phyloP scores from a whole-genome alignment of 2,113 vertebrate genomes.

The Elgaria multicarinata region DNA sequence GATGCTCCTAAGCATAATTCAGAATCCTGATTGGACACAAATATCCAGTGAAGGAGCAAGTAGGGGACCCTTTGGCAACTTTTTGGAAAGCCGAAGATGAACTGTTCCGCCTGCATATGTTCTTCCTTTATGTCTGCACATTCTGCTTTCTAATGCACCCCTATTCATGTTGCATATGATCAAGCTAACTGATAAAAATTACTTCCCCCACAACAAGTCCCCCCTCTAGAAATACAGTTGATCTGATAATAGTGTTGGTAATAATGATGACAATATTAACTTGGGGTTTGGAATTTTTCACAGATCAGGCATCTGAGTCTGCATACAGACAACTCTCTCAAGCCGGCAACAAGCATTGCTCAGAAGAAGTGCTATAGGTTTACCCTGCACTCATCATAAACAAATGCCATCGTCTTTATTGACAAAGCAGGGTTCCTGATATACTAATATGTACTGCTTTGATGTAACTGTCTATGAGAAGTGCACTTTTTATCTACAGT shows the following conservation, averaged over 20 bases:
- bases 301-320: not conserved
- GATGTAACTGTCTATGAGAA: not conserved
- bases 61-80: not conserved
- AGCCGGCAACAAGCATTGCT: not conserved
- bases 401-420: not conserved
- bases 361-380: not conserved
- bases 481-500: not conserved
- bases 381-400: not conserved
- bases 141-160: not conserved
- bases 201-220: not conserved
- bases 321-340: not conserved
- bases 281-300: not conserved
- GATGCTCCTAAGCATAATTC: not conserved
- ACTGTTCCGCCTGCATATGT: not conserved
- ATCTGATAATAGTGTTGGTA: not conserved
- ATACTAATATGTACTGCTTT: not conserved
- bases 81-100: not conserved
- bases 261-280: not conserved
- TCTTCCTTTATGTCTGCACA: not conserved
- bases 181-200: not conserved
- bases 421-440: not conserved
- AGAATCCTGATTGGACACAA: not conserved
- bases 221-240: not conserved
- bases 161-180: not conserved
- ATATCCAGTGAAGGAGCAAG: not conserved